Base-by-base conservation (phyloP, 2,113 vertebrate genomes). In the Myotis lucifugus region DNA sequence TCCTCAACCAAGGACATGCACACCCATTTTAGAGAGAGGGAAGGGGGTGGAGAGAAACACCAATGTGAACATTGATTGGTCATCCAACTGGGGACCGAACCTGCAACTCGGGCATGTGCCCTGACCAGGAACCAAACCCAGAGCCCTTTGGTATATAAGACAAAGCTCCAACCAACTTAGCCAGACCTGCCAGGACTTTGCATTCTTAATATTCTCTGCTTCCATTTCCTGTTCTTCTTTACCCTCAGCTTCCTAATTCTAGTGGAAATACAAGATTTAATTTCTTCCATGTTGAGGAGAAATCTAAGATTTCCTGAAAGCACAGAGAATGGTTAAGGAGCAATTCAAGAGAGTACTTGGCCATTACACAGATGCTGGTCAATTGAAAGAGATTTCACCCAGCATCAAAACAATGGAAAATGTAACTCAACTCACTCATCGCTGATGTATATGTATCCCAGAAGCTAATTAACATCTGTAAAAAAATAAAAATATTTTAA, bases 211-310 rank as follows among this genome's bases (percentile, higher is more conserved):
- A 66, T 82, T 88, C 93, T 95, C 69, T 91, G 29, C 52, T 72
- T 94, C 59, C 25, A 37, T 85, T 85, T 93, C 42, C 37, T 89
- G 18, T 72, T 84, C 42, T 70, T 70, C 56, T 69, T 86, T 91
- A 72, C 42, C 48, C 42, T 78, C 69, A 18, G 29, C 21, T 93
- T 87, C 79, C 69, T 95, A 69, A 83, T 82, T 59, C 40, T 93
- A 52, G n/a, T 84, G 15, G 76, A 76, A 89, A 95, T 64, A 15
- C 25, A 74, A 85, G 90, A 18, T 90, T 34, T 93, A 61, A 67
- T 90, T 91, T 89, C 25, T 92, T 40, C 61, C 54, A 46, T 73
- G 15, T 81, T 88, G 48, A 94, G 37, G 64, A 95, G 77, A 95
- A 70, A 92, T 56, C 72, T 64, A 72, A 64, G 42, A 78, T 73